These are phyloP conservation scores for Oeneis ivallda DNA, from an alignment of 2,888 invertebrate species.

Conservation along the genomic window DNA sequence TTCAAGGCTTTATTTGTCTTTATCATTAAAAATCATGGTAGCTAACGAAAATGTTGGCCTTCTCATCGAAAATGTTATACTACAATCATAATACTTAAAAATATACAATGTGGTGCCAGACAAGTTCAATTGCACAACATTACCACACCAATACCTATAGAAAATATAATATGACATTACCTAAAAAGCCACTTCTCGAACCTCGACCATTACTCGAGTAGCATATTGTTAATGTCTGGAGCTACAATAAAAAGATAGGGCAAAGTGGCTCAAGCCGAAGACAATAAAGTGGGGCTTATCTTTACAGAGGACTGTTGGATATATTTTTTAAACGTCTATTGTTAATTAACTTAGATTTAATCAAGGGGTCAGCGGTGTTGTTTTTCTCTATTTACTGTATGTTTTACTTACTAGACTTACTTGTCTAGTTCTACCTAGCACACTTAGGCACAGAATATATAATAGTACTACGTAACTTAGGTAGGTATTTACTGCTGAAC, in stretches of 20 bases:
- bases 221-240: slow-evolving; percentile 66
- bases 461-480: no score
- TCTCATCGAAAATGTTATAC: no score
- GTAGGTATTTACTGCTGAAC: no score
- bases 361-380: slow-evolving; percentile 1
- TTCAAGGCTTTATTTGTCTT: no score
- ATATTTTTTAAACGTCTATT: slow-evolving; percentile 34
- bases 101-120: no score
- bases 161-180: neutral
- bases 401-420: neutral
- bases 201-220: slow-evolving; percentile 51
- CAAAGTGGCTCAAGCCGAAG: slow-evolving; percentile 53
- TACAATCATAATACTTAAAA: no score
- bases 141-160: no score
- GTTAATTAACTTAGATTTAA: slow-evolving; percentile 22
- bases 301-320: slow-evolving; percentile 50
- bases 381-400: neutral
- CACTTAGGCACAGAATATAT: no score
- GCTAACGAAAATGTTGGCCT: no score
- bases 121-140: no score
- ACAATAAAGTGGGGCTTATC: slow-evolving; percentile 72
- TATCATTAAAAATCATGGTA: no score
- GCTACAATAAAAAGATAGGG: slow-evolving; percentile 69
- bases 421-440: no score
- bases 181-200: slow-evolving; percentile 17